Percentiles rank a stretch among this genome's conserved stretches.
Conservation (phyloP, 1,140 invertebrate genomes). For the Meloidogyne hapla region DNA sequence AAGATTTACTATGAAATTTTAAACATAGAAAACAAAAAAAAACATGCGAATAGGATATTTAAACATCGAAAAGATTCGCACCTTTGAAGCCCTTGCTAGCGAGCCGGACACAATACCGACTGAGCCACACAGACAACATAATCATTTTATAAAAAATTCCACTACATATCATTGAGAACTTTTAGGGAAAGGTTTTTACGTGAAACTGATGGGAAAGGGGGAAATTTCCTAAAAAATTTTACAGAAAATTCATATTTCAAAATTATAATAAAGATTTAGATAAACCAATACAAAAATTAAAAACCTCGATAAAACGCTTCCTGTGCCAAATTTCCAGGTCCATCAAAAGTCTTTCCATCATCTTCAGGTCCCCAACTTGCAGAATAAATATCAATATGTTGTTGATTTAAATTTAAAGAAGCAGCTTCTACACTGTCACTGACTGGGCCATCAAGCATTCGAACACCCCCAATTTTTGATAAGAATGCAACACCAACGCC, state of each 20-base stretch:
- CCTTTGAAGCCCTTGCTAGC: too few relatives aligned
- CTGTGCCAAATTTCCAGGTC: constrained; percentile 87
- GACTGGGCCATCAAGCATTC: constrained; percentile 96
- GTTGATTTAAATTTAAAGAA: constrained; percentile 81
- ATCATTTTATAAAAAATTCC: too few relatives aligned
- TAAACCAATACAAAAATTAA: background rate
- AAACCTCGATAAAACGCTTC: constrained; percentile 78
- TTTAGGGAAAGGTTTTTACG: too few relatives aligned
- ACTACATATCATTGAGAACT: too few relatives aligned
- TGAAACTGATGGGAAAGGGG: too few relatives aligned
- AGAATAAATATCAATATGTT: constrained; percentile 96
- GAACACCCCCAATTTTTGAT: constrained; percentile 87
- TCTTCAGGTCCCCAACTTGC: constrained; percentile 98
- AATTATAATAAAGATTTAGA: background rate
- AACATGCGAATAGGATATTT: too few relatives aligned
- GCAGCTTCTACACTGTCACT: constrained; percentile 95
- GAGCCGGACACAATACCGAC: too few relatives aligned
- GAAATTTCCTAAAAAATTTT: too few relatives aligned
- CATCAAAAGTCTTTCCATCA: constrained; percentile 93
- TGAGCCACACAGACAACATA: too few relatives aligned
- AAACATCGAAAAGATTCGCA: too few relatives aligned
- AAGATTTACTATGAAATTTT: background rate
- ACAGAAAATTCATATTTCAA: too few relatives aligned
- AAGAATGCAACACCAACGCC: constrained; percentile 91
- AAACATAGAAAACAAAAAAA: too few relatives aligned